Evolutionary conservation across 2,797 vertebrate species (phyloP).

Genomic region (Danio choprae): DNA sequence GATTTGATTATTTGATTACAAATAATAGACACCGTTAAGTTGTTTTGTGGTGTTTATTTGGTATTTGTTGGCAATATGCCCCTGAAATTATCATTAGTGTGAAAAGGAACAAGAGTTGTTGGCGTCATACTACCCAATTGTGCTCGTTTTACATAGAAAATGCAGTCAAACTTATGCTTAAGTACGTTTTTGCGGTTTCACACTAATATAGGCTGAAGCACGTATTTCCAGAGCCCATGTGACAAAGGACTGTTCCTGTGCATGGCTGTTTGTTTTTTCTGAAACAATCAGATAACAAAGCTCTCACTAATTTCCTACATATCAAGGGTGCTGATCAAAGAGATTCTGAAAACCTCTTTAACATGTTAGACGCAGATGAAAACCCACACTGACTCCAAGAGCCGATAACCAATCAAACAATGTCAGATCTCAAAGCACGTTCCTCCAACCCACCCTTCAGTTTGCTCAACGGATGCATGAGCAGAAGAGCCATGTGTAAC

Average conservation of each 20-base stretch:
- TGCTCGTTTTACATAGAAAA: no score
- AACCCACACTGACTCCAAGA: background rate
- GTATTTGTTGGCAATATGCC: no score
- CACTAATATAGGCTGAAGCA: no score
- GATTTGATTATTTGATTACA: no score
- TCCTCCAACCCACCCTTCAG: background rate
- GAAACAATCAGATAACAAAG: constrained; percentile 2
- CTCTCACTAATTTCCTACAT: constrained; percentile 20
- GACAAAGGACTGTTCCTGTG: background rate
- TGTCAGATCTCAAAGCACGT: constrained; percentile 1
- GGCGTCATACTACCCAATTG: no score
- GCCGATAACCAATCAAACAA: background rate
- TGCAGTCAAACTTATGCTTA: no score
- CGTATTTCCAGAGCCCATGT: no score
- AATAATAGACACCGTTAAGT: no score
- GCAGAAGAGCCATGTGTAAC: constrained; percentile 7
- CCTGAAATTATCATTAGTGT: no score
- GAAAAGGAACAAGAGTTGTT: no score
- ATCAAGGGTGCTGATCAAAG: background rate
- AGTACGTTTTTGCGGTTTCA: no score
- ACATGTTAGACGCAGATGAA: constrained; percentile 18
- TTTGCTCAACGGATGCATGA: constrained; percentile 15
- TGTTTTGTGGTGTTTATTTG: no score
- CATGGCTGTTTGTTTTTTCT: constrained; percentile 22
- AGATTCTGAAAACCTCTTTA: constrained; percentile 3